phyloP scores from a whole-genome alignment of 2,113 vertebrate species.

The Cephalopholis sonnerati region DNA sequence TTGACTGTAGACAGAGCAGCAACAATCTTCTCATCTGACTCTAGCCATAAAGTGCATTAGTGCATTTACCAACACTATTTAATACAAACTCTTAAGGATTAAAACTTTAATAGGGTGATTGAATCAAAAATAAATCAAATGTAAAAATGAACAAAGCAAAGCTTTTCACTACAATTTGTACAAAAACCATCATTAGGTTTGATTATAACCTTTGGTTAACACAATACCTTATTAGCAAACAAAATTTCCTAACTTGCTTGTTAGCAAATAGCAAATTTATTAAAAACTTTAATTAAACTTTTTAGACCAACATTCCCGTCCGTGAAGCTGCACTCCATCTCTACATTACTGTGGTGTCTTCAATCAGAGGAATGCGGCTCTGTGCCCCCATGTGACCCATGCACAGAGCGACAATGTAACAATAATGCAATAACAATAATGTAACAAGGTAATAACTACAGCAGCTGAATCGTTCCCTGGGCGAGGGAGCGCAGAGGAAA shows the following conservation, averaged over 20 bases:
- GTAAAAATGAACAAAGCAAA: background rate
- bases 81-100: background rate
- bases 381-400: slow-evolving; percentile 47
- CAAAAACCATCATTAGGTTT: background rate
- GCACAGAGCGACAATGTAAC: slow-evolving; percentile 34
- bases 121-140: no score
- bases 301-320: background rate
- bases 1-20: no score
- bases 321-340: background rate
- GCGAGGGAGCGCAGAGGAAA: slow-evolving; percentile 62
- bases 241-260: background rate
- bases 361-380: slow-evolving; percentile 69
- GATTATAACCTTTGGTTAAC: background rate
- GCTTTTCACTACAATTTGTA: background rate
- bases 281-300: background rate
- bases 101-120: no score
- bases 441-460: slow-evolving; percentile 72
- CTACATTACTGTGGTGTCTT: slow-evolving; percentile 51
- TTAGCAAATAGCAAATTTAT: background rate
- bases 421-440: slow-evolving; percentile 75
- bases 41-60: background rate
- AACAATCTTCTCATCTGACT: no score
- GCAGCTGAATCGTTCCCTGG: slow-evolving; percentile 69
- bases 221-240: background rate
- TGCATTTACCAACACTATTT: background rate